A percentile compares a stretch with the other conserved stretches of the same genome.
These are phyloP conservation scores for Standfussiana lucernea DNA, from an alignment of 2,888 invertebrate genomes.

Conservation along the genomic window DNA sequence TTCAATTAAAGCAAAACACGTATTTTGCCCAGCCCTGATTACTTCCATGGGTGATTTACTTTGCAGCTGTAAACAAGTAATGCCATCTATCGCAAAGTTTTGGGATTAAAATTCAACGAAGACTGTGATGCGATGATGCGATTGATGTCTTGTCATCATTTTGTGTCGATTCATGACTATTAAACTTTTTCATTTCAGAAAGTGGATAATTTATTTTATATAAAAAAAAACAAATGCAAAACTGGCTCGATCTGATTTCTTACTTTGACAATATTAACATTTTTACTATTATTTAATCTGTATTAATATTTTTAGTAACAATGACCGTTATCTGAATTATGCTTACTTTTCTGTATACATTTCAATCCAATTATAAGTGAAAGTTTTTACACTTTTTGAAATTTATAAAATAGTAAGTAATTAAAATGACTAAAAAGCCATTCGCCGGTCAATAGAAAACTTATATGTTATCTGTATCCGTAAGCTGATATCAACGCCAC, in stretches of 20 bases:
- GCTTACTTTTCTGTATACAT: background rate
- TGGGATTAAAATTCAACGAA: background rate
- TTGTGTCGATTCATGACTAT: background rate
- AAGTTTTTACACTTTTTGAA: no score
- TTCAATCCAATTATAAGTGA: background rate
- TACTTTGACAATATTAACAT: background rate
- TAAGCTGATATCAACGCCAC: conserved; percentile 48
- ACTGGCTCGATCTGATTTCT: background rate
- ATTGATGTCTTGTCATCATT: conserved; percentile 36
- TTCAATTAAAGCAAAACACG: no score
- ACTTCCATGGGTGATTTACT: background rate
- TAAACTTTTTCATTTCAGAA: background rate
- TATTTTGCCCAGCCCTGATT: no score
- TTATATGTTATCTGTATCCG: conserved; percentile 49
- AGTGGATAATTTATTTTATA: background rate
- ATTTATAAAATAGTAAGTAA: background rate
- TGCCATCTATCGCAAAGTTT: conserved; percentile 32
- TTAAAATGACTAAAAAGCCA: conserved; percentile 12
- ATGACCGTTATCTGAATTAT: background rate
- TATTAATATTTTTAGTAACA: background rate
- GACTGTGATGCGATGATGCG: conserved; percentile 4
- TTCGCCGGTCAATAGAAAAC: conserved; percentile 54
- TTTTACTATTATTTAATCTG: background rate
- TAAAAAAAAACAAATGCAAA: background rate
- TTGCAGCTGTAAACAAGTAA: background rate